A percentile compares a stretch with the other conserved stretches of the same genome.
Conservation (phyloP, 2,113 vertebrate species). For the Podilymbus podiceps region DNA sequence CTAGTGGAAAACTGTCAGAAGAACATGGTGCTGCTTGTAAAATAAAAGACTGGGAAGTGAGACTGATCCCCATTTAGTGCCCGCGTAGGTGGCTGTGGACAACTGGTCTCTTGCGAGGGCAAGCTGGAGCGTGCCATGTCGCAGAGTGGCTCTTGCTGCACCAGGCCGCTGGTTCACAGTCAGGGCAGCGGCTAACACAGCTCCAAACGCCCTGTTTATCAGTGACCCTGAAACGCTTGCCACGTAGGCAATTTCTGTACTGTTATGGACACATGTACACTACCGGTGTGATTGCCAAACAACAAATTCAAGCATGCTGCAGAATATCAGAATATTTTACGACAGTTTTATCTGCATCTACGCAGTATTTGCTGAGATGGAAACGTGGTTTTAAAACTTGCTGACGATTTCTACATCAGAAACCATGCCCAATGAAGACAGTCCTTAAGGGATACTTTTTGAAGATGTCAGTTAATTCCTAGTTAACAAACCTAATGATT, state of each 20-base stretch:
- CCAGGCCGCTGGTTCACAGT: not conserved
- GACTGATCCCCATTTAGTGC: not conserved
- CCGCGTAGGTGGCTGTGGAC: not conserved
- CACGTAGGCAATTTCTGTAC: not conserved
- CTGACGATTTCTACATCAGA: not conserved
- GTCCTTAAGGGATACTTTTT: not conserved
- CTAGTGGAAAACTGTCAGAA: not conserved
- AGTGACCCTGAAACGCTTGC: not conserved
- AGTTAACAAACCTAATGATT: not conserved
- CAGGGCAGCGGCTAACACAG: not conserved
- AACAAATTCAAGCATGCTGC: not conserved
- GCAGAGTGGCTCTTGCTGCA: not conserved
- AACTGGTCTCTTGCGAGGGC: not conserved
- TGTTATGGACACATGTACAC: fast-evolving
- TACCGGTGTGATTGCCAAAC: not conserved
- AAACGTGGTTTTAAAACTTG: not conserved
- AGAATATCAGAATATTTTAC: not conserved
- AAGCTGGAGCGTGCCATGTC: fast-evolving
- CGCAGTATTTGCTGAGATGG: not conserved
- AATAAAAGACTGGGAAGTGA: not conserved
- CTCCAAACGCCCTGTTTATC: not conserved
- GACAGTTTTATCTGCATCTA: not conserved
- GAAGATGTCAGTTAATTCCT: not conserved
- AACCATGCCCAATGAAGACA: not conserved
- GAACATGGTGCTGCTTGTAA: not conserved